Base-by-base conservation (phyloP, 2,888 invertebrate species). In the Chesias legatella region DNA sequence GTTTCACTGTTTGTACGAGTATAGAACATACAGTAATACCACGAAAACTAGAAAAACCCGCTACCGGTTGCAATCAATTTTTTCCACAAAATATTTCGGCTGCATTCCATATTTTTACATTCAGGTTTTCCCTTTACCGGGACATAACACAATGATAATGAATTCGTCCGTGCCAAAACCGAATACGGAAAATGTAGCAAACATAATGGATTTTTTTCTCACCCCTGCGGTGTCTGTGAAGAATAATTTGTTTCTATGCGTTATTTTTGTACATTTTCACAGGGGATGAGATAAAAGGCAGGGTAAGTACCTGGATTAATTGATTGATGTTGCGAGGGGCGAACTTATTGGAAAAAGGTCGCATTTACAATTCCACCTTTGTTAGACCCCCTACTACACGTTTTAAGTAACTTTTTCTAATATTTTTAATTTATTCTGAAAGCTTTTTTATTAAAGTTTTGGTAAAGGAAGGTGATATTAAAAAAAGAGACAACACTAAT, bases 281-380 rank as follows among this genome's bases (percentile, higher is more conserved):
- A 35, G 49, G 51, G 48, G 47, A 47, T 33, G 33, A 64, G 61
- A 61, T 61, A 63, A 67, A 65, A 58, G 57, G 42, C 49, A 57
- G 56, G 61, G 59, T 56, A 63, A 60, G 58, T 60, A 65, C 55
- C 59, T 59, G 58, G 54, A 62, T 67, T 76, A 73, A 76, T 74
- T 74, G 73, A 74, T 74, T 70, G 71, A 75, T 74, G 67, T 55
- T 63, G 58, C 60, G 59, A 47, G 51, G 57, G 51, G 56, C 51
- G 54, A 60, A 58, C 53, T 63, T 62, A 66, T 66, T 60, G 64
- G 58, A 52, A 60, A 54, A 60, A 67, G 60, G 63, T 58, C 59
- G 56, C 61, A 56, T 62, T 61, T 66, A 63, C 60, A 64, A 69
- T 69, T 67, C 48, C 58, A 56, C 57, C 58, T 56, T 54, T 53